Evolutionary conservation across 2,113 vertebrate genomes (phyloP), one percentile per base, ranked within the genome.

Genomic region (Origma solitaria): DNA sequence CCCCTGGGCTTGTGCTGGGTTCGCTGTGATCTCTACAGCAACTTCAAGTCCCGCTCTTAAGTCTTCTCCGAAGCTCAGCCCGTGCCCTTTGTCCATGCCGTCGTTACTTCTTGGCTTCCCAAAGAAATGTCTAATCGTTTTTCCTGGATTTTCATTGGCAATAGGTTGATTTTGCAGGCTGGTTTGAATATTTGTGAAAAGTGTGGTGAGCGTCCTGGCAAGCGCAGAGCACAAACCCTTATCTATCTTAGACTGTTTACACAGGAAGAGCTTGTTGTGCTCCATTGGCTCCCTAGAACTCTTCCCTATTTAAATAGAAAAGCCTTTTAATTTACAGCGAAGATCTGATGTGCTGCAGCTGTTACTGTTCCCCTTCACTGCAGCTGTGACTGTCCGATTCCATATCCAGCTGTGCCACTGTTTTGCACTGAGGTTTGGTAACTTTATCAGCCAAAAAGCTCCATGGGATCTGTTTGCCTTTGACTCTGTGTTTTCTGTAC

Each of bases 1-100:
- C 35, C 51, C 16, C 50, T 8, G 11, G 22, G 44, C 54, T n/a
- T 22, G 42, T 3, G 2, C 40, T 9, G 37, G 13, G 2, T 38
- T 42, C 58, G 4, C 10, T 3, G 30, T 10, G n/a, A 35, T 24
- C 9, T 40, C 33, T 20, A 1, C 22, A 10, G 31, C 20, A 60
- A 44, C 31, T 23, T 45, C 23, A 7, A 5, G 12, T 6, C 19
- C 16, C 6, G 0, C 35, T 47, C n/a, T 13, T 31, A 2, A 2
- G 12, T 3, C 38, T 47, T 19, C 22, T 25, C 19, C 9, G 19
- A 11, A 40, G 18, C 40, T 38, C 60, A 2, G 13, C 33, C 57
- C 6, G 11, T 38, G 35, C 50, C 31, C 21, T 33, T 66, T 42
- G 30, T 7, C 47, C 4, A 0, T 23, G 33, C 5, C 15, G 5